These are phyloP conservation scores for Magallana ariakensis DNA, from an alignment of 1,140 invertebrate genomes.

Conservation along the genomic window DNA sequence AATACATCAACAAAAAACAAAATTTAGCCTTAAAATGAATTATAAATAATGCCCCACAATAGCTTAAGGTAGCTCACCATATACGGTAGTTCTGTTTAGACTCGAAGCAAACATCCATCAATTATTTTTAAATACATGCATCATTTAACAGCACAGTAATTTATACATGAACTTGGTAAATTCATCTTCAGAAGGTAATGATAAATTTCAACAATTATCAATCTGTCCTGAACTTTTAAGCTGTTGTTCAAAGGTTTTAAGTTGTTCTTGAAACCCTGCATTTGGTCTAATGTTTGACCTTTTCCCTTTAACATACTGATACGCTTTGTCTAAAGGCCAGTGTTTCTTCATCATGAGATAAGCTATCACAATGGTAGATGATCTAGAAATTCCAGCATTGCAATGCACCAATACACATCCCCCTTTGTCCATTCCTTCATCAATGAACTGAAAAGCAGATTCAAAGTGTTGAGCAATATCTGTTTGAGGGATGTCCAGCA, in stretches of 20 bases:
- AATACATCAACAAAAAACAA: too few species aligned
- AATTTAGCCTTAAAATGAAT: too few species aligned
- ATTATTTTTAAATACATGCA: too few species aligned
- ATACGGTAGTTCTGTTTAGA: too few species aligned
- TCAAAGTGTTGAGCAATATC: slow-evolving; percentile 97
- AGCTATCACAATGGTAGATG: slow-evolving; percentile 75
- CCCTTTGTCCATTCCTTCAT: slow-evolving; percentile 85
- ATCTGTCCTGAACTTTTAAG: slow-evolving; percentile 20
- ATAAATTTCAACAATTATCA: not conserved
- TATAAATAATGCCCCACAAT: too few species aligned
- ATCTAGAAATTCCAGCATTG: slow-evolving; percentile 77
- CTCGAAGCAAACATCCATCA: too few species aligned
- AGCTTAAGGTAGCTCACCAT: too few species aligned
- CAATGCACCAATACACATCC: slow-evolving; percentile 77
- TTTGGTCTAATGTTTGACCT: slow-evolving; percentile 97
- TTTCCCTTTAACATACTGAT: slow-evolving; percentile 93
- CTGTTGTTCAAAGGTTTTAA: slow-evolving; percentile 91
- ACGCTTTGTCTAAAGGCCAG: slow-evolving; percentile 93
- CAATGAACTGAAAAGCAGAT: slow-evolving; percentile 97
- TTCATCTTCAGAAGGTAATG: not conserved
- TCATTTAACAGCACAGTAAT: too few species aligned
- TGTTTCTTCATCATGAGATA: slow-evolving; percentile 89
- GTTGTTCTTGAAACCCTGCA: slow-evolving; percentile 93
- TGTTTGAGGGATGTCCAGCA: slow-evolving; percentile 97
- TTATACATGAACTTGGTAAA: too few species aligned